Evolutionary conservation across 2,113 vertebrate genomes (phyloP).

Genomic region (Phyllostomus hastatus): DNA sequence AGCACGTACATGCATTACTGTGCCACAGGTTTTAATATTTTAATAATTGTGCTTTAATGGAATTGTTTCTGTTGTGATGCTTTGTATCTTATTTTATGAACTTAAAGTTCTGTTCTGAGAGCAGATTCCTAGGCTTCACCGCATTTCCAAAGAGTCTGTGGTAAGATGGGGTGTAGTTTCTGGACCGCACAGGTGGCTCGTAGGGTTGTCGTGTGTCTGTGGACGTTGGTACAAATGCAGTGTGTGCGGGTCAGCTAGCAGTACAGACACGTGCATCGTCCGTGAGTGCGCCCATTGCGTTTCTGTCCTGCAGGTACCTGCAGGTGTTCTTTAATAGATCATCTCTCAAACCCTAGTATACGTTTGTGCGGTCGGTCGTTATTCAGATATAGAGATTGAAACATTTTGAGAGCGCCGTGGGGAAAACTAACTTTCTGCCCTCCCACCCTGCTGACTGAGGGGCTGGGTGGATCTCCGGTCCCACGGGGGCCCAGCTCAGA

Average conservation of each 20-base stretch:
- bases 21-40: neutral
- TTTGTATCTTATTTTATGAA: neutral
- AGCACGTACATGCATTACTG: neutral
- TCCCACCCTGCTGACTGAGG: neutral
- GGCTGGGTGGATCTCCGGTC: neutral
- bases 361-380: too few relatives aligned
- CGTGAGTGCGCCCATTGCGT: neutral
- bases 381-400: neutral
- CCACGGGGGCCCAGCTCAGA: rapidly evolving
- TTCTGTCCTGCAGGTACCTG: neutral
- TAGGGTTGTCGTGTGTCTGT: neutral
- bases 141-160: neutral
- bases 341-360: neutral
- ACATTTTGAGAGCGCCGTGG: neutral
- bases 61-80: neutral
- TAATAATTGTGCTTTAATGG: neutral
- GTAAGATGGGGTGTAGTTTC: neutral
- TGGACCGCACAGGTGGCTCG: neutral
- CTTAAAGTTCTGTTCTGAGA: neutral
- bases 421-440: neutral
- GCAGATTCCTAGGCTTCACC: neutral
- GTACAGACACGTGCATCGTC: neutral
- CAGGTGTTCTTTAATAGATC: too few relatives aligned
- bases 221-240: too few relatives aligned
- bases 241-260: too few relatives aligned